Evolutionary conservation across 2,888 invertebrate species (phyloP), one percentile per base, ranked within the genome.

Genomic region (Bellardia pandia): DNA sequence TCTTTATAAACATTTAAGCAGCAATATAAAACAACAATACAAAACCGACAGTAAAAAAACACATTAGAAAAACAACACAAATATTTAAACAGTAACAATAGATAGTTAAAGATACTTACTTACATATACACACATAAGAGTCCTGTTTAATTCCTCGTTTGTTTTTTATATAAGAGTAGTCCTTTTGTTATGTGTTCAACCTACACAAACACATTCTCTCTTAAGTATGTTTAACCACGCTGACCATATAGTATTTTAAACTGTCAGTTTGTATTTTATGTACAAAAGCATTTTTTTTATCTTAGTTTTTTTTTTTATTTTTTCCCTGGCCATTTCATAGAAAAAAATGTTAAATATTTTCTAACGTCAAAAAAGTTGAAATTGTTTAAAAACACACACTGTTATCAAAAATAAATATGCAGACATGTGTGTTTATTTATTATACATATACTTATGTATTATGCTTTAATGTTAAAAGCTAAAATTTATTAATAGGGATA

Each of bases 31-130:
- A 62, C 33, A 71, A 77, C 83, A 83, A 77, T 68, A 58, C 48
- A 51, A 48, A n/a, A 33, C 23, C 30, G 40, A 7, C 23, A 23
- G 23, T 23, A 23, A 23, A 75, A 13, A 48, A 62, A 40, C 66
- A 60, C 14, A 77, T 75, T 37, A 53, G n/a, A 69, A 69, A 71
- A 53, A 69, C 42, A 60, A 75, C 85, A 75, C 85, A 85, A 87
- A 87, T 87, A 87, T 87, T 87, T 87, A 85, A 87, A 85, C 87
- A 87, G 85, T 56, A 85, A 87, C 81, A 87, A 85, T 78, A 75
- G 81, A 82, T 81, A 64, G 48, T 69, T 66, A 56, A 30, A 72
- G 14, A 40, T 45, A 53, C 30, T 56, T 0, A 68, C 45, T 33
- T 5, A 4, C 5, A 37, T 37, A 37, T 37, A 60, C 33, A 74